These are phyloP conservation scores for Phalangium opilio DNA, from an alignment of 2,888 invertebrate species.

Conservation along the genomic window DNA sequence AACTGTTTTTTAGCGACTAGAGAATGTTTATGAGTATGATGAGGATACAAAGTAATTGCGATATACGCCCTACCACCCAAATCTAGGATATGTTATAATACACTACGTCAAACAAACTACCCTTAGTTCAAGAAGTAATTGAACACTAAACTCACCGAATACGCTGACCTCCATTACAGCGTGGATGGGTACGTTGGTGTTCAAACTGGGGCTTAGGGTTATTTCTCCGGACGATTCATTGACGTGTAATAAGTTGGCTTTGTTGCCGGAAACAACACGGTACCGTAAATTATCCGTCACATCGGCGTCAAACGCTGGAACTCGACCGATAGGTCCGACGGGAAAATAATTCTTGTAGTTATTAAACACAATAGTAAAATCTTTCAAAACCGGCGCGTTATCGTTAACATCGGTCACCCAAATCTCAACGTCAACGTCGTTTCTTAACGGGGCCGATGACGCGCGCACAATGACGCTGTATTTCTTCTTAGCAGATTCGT, in stretches of 20 bases:
- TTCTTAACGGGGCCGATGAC: slow-evolving; percentile 72
- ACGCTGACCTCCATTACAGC: slow-evolving; percentile 90
- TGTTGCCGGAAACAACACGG: slow-evolving; percentile 75
- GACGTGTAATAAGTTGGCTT: slow-evolving; percentile 69
- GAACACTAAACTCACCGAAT: slow-evolving; percentile 41
- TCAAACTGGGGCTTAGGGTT: slow-evolving; percentile 74
- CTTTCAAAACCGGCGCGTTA: slow-evolving; percentile 76
- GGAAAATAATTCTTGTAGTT: slow-evolving; percentile 89
- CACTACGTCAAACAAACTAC: no score
- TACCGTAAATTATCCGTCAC: slow-evolving; percentile 72
- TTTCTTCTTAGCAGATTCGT: slow-evolving; percentile 80
- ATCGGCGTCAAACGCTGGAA: slow-evolving; percentile 89
- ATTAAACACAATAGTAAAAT: slow-evolving; percentile 87
- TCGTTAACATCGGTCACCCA: slow-evolving; percentile 76
- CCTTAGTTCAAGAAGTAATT: no score
- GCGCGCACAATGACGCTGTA: slow-evolving; percentile 80
- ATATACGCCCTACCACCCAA: no score
- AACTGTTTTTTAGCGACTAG: no score
- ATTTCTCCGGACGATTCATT: slow-evolving; percentile 71
- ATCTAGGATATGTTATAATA: no score
- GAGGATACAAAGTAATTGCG: no score
- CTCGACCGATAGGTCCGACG: slow-evolving; percentile 70
- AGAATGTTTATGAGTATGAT: no score
- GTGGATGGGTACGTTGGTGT: slow-evolving; percentile 84
- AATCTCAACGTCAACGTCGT: slow-evolving; percentile 73